Base-by-base conservation (phyloP, 2,797 vertebrate species). In the Emydoidea blandingii region DNA sequence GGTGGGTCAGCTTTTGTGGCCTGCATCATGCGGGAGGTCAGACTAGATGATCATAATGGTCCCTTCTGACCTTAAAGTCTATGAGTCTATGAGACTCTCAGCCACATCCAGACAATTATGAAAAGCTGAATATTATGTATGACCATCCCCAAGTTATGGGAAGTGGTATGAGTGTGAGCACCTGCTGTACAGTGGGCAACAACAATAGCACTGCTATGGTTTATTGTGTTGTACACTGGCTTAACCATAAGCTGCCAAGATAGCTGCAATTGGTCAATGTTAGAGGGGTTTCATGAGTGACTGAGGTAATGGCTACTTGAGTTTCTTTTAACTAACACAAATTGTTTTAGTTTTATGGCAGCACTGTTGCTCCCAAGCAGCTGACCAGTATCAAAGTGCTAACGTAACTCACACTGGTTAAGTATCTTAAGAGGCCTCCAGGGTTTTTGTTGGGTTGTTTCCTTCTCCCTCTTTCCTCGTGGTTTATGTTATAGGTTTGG, bases 31-130 rank as follows among this genome's bases (percentile, higher is more conserved):
- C n/a, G n/a, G n/a, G n/a, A n/a, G n/a, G n/a, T n/a, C n/a, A n/a
- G n/a, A n/a, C n/a, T n/a, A n/a, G n/a, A n/a, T n/a, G n/a, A n/a
- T n/a, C n/a, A n/a, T n/a, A n/a, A n/a, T n/a, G n/a, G n/a, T n/a
- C n/a, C n/a, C n/a, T n/a, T n/a, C n/a, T n/a, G n/a, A n/a, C n/a
- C n/a, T n/a, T n/a, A n/a, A n/a, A n/a, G n/a, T n/a, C n/a, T n/a
- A n/a, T n/a, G n/a, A n/a, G n/a, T n/a, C n/a, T n/a, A n/a, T n/a
- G n/a, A n/a, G n/a, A n/a, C 52, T 94, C 96, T 91, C 83, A 92
- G 53, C 84, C 80, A 62, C 54, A 94, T 92, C 79, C 52, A 92
- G 57, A 81, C 50, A 92, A 88, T 95, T 96, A 85, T 57, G 56
- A 89, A 90, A 95, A 47, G 76, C 47, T 94, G 29, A 47, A 18